phyloP scores from a whole-genome alignment of 1,140 invertebrate genomes.

The Tribolium castaneum region DNA sequence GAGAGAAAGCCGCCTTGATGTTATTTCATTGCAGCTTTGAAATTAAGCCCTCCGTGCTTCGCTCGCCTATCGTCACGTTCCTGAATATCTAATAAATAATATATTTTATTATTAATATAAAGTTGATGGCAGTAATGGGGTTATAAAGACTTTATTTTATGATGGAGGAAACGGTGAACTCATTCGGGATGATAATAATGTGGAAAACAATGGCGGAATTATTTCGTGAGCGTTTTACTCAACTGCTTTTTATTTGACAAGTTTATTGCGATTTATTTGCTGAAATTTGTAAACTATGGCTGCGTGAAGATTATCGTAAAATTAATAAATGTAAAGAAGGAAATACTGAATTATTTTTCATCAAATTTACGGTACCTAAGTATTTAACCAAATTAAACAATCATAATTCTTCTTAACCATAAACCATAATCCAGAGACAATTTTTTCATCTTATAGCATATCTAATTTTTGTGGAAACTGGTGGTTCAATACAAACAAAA shows the following conservation, averaged over 20 bases:
- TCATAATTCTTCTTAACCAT: too few species aligned
- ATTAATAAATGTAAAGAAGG: too few species aligned
- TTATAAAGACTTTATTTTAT: conserved; percentile 22
- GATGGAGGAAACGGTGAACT: neutral
- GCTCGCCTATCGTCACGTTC: conserved; percentile 5
- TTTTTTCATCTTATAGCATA: too few species aligned
- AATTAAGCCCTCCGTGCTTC: conserved; percentile 27
- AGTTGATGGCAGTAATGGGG: conserved; percentile 9
- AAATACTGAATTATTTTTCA: too few species aligned
- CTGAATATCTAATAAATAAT: conserved; percentile 29
- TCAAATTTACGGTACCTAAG: too few species aligned
- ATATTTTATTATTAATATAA: conserved; percentile 29
- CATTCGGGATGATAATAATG: conserved; percentile 3
- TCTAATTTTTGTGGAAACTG: too few species aligned
- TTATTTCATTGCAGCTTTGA: conserved; percentile 33
- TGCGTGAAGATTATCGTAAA: neutral
- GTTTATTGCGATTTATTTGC: neutral
- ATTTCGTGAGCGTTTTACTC: neutral
- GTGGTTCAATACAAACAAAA: too few species aligned
- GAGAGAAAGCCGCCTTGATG: conserved; percentile 39
- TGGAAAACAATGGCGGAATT: conserved; percentile 15
- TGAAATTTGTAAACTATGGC: neutral
- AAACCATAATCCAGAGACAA: too few species aligned
- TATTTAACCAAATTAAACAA: too few species aligned
- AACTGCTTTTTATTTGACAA: neutral